Percentiles rank a stretch among this genome's conserved stretches.
Conservation (phyloP, 1,140 invertebrate genomes). For the Zaprionus kolodkinae region DNA sequence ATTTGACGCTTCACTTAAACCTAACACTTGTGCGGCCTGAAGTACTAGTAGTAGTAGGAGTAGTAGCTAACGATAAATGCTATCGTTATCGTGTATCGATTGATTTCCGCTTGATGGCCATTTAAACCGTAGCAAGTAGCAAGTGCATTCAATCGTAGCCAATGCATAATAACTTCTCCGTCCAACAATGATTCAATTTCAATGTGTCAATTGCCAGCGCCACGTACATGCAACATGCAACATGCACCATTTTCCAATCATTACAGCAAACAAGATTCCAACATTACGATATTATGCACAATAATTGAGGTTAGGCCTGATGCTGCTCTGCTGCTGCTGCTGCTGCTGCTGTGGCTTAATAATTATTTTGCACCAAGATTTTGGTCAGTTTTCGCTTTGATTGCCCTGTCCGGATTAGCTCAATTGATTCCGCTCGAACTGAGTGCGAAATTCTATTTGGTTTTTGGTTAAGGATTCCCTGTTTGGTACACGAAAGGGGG, state of each 20-base stretch:
- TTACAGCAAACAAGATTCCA: not conserved
- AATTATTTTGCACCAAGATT: slow-evolving; percentile 7
- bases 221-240: no score
- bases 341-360: not conserved
- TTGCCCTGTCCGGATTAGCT: not conserved
- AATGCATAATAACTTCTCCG: not conserved
- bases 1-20: slow-evolving; percentile 7
- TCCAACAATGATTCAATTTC: not conserved
- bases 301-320: not conserved
- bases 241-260: not conserved
- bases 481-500: not conserved
- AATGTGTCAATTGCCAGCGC: not conserved
- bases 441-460: not conserved
- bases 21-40: slow-evolving; percentile 14
- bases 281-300: not conserved
- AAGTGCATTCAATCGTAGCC: not conserved
- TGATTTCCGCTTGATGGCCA: slow-evolving; percentile 3
- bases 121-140: not conserved
- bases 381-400: not conserved
- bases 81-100: slow-evolving; percentile 18
- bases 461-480: not conserved
- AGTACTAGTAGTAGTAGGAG: no score
- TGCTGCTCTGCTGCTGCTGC: not conserved
- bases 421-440: not conserved
- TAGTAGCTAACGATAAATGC: slow-evolving; percentile 1